Evolutionary conservation across 2,113 vertebrate genomes (phyloP).

Genomic region (Alethe diademata): DNA sequence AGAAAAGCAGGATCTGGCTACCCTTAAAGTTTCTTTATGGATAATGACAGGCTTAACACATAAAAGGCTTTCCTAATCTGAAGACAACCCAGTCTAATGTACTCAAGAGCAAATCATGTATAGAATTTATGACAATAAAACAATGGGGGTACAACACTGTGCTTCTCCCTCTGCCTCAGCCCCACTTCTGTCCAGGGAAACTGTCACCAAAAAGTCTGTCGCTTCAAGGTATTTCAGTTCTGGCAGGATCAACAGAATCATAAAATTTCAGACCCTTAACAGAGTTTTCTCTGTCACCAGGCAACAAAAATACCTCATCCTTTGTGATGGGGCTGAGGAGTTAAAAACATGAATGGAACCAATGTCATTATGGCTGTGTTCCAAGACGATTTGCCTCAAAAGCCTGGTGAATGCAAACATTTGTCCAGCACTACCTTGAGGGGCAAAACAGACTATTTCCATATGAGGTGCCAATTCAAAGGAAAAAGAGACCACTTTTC

Average conservation of each 20-base stretch:
- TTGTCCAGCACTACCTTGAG: not conserved
- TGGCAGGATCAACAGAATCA: not conserved
- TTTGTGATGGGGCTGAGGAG: not conserved
- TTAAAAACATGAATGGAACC: not conserved
- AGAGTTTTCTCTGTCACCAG: not conserved
- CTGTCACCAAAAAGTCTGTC: not conserved
- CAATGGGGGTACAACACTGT: rapidly evolving
- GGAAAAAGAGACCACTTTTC: not conserved
- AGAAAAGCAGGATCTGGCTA: not conserved
- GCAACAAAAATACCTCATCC: not conserved
- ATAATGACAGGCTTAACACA: not conserved
- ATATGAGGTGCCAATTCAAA: not conserved
- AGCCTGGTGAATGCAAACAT: not conserved
- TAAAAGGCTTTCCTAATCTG: not conserved
- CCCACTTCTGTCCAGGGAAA: not conserved
- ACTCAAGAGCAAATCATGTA: not conserved
- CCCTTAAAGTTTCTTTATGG: not conserved
- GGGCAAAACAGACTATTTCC: not conserved
- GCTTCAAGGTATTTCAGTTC: not conserved
- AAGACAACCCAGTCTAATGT: not conserved
- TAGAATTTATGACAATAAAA: not conserved
- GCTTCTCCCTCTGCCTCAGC: not conserved
- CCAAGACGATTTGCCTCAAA: not conserved
- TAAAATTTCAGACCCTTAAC: not conserved
- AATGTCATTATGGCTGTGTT: not conserved